Base-by-base conservation (phyloP, 30 jellyfish, hydroid and myxozoan genomes). In the Aurelia aurita complex sp. Pacific region DNA sequence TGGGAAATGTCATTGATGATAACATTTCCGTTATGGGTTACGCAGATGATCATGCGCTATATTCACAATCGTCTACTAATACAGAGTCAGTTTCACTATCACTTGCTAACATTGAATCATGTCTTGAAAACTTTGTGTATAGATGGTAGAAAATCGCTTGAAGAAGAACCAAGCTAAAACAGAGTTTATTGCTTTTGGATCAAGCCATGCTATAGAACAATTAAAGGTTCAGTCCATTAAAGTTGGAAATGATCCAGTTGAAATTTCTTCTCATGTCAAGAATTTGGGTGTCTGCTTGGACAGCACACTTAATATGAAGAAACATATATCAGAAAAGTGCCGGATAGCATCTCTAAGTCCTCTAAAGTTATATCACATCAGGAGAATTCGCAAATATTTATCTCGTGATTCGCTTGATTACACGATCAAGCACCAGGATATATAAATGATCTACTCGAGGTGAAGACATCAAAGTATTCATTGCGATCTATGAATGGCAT, bases 361-460 rank as follows among this genome's bases (percentile, higher is more conserved):
- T 38, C 50, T 38, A 38, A 67, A 67, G 13, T 16, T 67, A 52
- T 15, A 76, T 76, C 7, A 59, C 57, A 76, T 59, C 53, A 76
- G 55, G 86, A 76, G 75, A 61, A 76, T 76, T 76, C 75, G 86
- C 60, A 76, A 76, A 75, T 76, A 76, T 60, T n/a, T 76, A 75
- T 76, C 86, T 34, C 74, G 55, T 51, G 86, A 76, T 55, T 76
- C 75, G 64, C 86, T 76, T 76, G 86, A 60, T 77, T 60, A 35
- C 87, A 77, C 77, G 46, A 77, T 77, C 87, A 77, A 60, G 87
- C 77, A 77, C 87, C 87, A 77, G 46, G 69, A 12, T 77, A 77
- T 61, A 60, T 61, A 29, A 77, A 36, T 55, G 87, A 77, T 77
- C 46, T 55, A 43, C 87, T 77, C 77, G 77, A 77, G 87, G 67